Base-by-base conservation (phyloP, 2,797 vertebrate species). In the Setipinna tenuifilis region DNA sequence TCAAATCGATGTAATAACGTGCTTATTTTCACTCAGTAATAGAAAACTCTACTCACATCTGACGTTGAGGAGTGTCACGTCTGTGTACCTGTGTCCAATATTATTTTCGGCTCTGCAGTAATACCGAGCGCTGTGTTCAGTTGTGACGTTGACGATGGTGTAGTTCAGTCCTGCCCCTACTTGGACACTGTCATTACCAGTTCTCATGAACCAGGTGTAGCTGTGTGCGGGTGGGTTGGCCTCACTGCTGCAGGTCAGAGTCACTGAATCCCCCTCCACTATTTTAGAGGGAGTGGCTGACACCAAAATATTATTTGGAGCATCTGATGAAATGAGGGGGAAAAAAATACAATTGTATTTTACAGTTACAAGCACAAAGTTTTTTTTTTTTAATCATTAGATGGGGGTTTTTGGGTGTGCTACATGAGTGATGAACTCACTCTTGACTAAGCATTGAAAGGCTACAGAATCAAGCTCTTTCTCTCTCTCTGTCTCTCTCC, bases 161-260 rank as follows among this genome's bases (percentile, higher is more conserved):
- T 83, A 57, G 2, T 14, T 54, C 23, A 16, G 10, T 21, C 25
- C 21, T 50, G 19, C 10, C 46, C 50, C 71, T 35, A 71, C 28
- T 54, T 54, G 9, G 25, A 10, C 21, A 68, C 10, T 16, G 61
- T 19, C 11, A 21, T 61, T 9, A 48, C 41, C 57, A 62, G 16
- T 50, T 9, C 23, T 81, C 71, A 7, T 83, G 17, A 62, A 35
- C 85, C 85, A 86, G 82, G 82, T 83, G 82, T 83, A 83, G 3
- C 0, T 80, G 35, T 86, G 3, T 19, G 57, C 82, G 2, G 65
- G 71, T 57, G 82, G 83, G 71, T 81, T 80, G 71, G 68, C 83
- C 41, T 54, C 31, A 35, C 83, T 84, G 61, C 50, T 84, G 83
- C 83, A 84, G 50, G 28, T 35, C 50, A 84, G 57, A n/a, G 71